phyloP scores from a whole-genome alignment of 92 coral and sea anemone genomes.

The Bergia sp. region DNA sequence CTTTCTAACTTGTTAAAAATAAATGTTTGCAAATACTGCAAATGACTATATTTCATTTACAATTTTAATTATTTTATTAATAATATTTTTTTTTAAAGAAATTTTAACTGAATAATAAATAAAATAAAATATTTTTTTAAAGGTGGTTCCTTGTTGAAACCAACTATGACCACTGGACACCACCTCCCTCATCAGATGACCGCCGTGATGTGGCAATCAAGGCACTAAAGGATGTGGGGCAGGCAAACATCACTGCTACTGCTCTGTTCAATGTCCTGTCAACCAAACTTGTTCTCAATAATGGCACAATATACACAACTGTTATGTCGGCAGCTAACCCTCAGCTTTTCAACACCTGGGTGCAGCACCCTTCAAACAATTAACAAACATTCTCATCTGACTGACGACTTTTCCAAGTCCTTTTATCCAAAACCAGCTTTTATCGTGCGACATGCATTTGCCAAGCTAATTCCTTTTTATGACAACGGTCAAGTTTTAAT shows the following conservation, averaged over 20 bases:
- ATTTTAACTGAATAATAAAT: too few species aligned
- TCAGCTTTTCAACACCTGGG: constrained; percentile 83
- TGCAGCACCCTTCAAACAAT: constrained; percentile 51
- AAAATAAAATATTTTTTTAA: background rate
- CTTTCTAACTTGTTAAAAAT: too few species aligned
- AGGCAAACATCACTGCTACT: constrained; percentile 55
- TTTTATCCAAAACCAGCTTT: too few species aligned
- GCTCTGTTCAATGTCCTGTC: constrained; percentile 71
- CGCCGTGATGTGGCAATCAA: constrained; percentile 77
- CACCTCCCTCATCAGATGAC: constrained; percentile 83
- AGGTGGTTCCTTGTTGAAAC: constrained; percentile 96
- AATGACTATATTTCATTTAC: too few species aligned
- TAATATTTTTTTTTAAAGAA: too few species aligned
- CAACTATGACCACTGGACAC: constrained; percentile 89
- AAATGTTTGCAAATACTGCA: too few species aligned
- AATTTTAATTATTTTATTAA: too few species aligned
- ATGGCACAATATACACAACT: constrained; percentile 71
- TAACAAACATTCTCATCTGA: background rate
- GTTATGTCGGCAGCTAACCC: constrained; percentile 84
- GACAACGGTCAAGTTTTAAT: too few species aligned
- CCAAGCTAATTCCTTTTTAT: too few species aligned
- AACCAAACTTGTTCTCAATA: constrained; percentile 62
- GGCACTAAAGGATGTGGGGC: constrained; percentile 71
- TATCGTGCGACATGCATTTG: too few species aligned
- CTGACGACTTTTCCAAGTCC: background rate